Base-by-base conservation (phyloP, 2,113 vertebrate species). In the Mirza zaza region DNA sequence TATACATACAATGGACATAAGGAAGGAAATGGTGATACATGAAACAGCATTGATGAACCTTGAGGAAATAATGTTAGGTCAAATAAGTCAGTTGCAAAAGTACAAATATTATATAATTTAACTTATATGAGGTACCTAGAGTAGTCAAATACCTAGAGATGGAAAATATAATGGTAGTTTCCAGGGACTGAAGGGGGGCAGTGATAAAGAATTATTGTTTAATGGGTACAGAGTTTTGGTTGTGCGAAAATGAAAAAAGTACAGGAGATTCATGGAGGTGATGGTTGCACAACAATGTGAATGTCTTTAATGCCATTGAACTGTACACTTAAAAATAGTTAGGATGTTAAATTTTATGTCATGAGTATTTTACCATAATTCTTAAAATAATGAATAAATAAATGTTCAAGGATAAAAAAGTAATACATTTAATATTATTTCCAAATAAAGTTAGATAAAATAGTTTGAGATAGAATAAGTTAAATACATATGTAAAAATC, bases 401-500 rank as follows among this genome's bases (percentile, higher is more conserved):
- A 42, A 59, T 68, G 1, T 42, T 45, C 6, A n/a, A 32, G 25
- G 12, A 65, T 42, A 55, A 84, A 84, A 77, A 59, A 71, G 27
- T 52, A 32, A 21, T 32, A 25, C 1, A 63, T 10, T 23, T 79
- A 61, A 36, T 81, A 71, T 84, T 71, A 23, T 39, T 57, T 20
- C 34, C 59, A 65, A 57, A 14, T 80, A 18, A n/a, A 25, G 55
- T 29, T 29, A 45, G 70, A 92, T 68, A 8, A 25, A 93, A 87
- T 76, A 76, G 25, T 42, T 79, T 63, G 7, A 32, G 8, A 23
- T 52, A 86, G n/a, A 92, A 68, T 75, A 14, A 68, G 67, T 84
- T 94, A 92, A 86, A 86, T 84, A 29, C 4, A 52, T 68, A 63
- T 81, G 52, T 32, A 81, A 79, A 90, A 85, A 93, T 94, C 77